Evolutionary conservation across 1,140 invertebrate species (phyloP).

Genomic region (Anagrus nilaparvatae): DNA sequence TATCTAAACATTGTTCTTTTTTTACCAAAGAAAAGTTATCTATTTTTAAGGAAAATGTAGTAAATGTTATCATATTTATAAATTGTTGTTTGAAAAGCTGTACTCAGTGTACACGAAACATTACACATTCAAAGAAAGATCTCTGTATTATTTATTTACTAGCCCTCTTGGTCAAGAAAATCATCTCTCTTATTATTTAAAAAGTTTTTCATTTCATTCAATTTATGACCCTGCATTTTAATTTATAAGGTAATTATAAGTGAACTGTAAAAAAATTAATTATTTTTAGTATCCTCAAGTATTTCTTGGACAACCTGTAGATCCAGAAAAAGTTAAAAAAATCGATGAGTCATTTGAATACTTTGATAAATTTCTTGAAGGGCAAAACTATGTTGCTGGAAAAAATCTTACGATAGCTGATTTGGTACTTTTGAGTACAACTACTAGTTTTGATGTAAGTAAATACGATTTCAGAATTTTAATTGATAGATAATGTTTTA

Average conservation of each 20-base stretch:
- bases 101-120: no score
- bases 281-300: slow-evolving; percentile 56
- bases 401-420: slow-evolving; percentile 44
- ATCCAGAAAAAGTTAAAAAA: slow-evolving; percentile 50
- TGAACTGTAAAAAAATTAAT: neutral
- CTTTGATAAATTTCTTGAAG: slow-evolving; percentile 32
- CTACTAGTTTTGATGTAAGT: no score
- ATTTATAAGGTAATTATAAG: neutral
- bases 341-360: slow-evolving; percentile 23
- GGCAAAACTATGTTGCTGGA: slow-evolving; percentile 31
- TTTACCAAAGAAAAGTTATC: no score
- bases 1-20: no score
- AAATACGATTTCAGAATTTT: neutral
- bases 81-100: no score
- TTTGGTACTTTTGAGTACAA: slow-evolving; percentile 19
- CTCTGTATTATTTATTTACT: no score
- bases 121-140: no score
- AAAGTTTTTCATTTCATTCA: neutral
- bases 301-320: slow-evolving; percentile 51
- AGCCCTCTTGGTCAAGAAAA: no score
- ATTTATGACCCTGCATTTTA: neutral
- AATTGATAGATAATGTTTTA: neutral
- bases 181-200: neutral
- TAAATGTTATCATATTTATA: no score
- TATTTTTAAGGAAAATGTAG: no score